phyloP scores from a whole-genome alignment of 2,797 vertebrate genomes.

The Sylvia borin region DNA sequence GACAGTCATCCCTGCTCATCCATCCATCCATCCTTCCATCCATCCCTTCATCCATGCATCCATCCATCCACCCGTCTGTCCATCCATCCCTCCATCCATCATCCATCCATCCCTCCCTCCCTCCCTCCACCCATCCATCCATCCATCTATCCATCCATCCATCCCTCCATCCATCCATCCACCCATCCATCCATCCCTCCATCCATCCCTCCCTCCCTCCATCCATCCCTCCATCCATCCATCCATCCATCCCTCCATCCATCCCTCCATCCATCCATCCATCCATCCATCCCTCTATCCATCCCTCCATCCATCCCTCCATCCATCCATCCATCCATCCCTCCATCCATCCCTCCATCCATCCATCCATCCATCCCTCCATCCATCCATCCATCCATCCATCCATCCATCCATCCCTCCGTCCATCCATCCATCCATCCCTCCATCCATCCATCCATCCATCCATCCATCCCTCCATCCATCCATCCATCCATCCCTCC shows the following conservation, averaged over 20 bases:
- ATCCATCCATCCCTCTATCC: not conserved
- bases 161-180: not conserved
- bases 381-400: not conserved
- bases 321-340: not conserved
- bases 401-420: not conserved
- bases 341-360: not conserved
- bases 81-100: not conserved
- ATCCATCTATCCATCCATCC: not conserved
- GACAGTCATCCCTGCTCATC: not conserved
- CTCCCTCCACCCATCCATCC: not conserved
- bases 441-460: not conserved
- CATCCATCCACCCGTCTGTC: not conserved
- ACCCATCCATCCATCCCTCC: not conserved
- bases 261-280: not conserved
- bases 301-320: not conserved
- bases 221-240: not conserved
- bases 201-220: no score
- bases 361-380: not conserved
- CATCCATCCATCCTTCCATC: not conserved
- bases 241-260: not conserved
- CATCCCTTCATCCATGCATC: not conserved
- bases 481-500: not conserved
- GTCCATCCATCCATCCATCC: not conserved
- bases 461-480: not conserved
- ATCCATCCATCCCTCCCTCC: not conserved